phyloP scores from a whole-genome alignment of 2,888 invertebrate species.

The Dryocosmus kuriphilus region DNA sequence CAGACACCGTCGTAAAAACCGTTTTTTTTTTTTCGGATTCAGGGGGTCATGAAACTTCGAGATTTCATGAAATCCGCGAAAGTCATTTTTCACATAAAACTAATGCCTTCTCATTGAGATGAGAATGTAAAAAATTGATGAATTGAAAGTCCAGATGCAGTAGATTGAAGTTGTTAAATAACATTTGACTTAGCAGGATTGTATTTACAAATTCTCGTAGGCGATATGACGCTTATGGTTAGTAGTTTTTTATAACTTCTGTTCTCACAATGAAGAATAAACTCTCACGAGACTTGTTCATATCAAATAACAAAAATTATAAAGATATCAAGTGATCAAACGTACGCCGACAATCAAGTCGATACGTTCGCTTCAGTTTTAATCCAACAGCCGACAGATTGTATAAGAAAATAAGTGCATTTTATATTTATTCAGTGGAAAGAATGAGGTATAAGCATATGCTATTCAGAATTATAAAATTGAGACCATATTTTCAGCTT shows the following conservation, averaged over 20 bases:
- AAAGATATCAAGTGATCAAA: background rate
- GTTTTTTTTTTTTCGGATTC: too few relatives aligned
- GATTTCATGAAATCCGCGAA: too few relatives aligned
- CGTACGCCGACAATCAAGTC: background rate
- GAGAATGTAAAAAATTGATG: too few relatives aligned
- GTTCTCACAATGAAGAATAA: background rate
- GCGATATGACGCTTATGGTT: background rate
- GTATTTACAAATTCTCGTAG: background rate
- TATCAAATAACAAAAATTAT: slow-evolving; percentile 1
- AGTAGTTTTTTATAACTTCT: background rate
- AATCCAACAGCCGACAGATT: background rate
- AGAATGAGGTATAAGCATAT: background rate
- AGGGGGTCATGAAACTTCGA: too few relatives aligned
- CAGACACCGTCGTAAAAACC: too few relatives aligned
- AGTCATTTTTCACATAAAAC: too few relatives aligned
- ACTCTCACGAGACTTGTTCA: background rate
- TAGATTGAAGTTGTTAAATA: background rate
- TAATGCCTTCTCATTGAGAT: too few relatives aligned
- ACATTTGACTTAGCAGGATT: background rate
- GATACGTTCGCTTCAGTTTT: background rate
- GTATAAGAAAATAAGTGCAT: background rate
- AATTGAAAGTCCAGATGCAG: background rate
- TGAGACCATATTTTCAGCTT: background rate
- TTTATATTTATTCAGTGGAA: background rate
- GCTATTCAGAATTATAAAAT: slow-evolving; percentile 47